Evolutionary conservation across 2,113 vertebrate genomes (phyloP).

Genomic region (Heloderma charlesbogerti): DNA sequence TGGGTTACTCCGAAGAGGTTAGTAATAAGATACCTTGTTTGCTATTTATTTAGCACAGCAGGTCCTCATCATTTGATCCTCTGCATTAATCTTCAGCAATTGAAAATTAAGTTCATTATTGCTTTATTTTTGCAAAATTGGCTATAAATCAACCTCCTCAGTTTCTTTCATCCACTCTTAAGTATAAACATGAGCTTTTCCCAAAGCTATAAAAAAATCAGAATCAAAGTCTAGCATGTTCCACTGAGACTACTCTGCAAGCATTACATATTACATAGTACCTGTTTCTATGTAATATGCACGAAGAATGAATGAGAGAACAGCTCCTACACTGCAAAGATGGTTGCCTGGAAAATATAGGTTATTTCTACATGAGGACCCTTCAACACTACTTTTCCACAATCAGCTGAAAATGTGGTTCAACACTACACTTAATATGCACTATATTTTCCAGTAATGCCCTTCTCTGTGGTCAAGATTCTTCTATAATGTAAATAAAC

Average conservation of each 20-base stretch:
- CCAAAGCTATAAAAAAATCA: neutral
- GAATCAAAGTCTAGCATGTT: neutral
- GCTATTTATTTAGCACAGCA: neutral
- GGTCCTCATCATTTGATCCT: conserved; percentile 11
- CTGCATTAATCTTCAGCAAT: conserved; percentile 34
- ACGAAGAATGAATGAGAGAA: neutral
- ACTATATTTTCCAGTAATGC: neutral
- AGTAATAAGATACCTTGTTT: accelerated
- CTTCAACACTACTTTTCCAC: neutral
- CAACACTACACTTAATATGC: neutral
- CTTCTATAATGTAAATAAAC: neutral
- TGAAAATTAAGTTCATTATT: neutral
- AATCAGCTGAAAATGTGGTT: neutral
- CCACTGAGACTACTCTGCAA: neutral
- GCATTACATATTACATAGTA: neutral
- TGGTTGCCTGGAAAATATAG: neutral
- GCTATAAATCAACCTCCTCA: conserved; percentile 32
- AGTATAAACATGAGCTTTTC: neutral
- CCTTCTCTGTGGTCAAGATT: neutral
- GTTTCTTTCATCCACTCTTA: neutral
- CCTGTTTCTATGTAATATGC: neutral
- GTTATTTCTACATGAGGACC: neutral
- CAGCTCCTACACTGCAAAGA: no score
- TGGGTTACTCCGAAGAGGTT: conserved; percentile 24
- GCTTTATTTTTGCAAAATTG: conserved; percentile 29